phyloP scores from a whole-genome alignment of 2,888 invertebrate species.

The Xylophagus ater region DNA sequence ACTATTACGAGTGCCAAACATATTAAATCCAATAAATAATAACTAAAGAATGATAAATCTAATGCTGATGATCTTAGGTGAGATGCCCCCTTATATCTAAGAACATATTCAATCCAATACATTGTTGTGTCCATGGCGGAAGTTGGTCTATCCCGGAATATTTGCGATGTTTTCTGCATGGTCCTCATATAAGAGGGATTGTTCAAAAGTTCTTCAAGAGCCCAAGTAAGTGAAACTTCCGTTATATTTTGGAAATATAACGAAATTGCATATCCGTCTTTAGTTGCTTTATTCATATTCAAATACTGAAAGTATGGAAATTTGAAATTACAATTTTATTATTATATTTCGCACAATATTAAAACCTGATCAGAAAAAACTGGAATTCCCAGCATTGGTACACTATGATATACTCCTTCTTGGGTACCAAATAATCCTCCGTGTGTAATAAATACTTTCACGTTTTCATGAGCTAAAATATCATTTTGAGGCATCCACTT shows the following conservation, averaged over 20 bases:
- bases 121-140: constrained; percentile 33
- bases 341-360: constrained; percentile 1
- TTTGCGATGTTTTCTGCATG: constrained; percentile 28
- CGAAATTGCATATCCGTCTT: constrained; percentile 33
- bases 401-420: constrained; percentile 37
- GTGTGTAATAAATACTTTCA: constrained; percentile 40
- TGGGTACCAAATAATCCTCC: constrained; percentile 39
- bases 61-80: constrained; percentile 34
- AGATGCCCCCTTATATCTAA: constrained; percentile 35
- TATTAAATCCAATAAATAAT: constrained; percentile 35
- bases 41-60: constrained; percentile 35
- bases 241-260: constrained; percentile 33
- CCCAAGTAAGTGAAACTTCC: constrained; percentile 23
- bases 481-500: constrained; percentile 46
- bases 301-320: constrained; percentile 28
- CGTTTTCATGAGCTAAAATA: constrained; percentile 39
- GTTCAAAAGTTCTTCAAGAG: constrained; percentile 32
- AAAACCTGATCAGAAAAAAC: constrained; percentile 38
- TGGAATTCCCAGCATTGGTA: constrained; percentile 41
- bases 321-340: too few relatives aligned
- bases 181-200: constrained; percentile 33
- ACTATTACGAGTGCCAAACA: constrained; percentile 10
- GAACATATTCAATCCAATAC: constrained; percentile 40
- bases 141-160: constrained; percentile 36
- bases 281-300: constrained; percentile 33